These are phyloP conservation scores for Pecten maximus DNA, from an alignment of 2,888 invertebrate genomes.

Conservation along the genomic window DNA sequence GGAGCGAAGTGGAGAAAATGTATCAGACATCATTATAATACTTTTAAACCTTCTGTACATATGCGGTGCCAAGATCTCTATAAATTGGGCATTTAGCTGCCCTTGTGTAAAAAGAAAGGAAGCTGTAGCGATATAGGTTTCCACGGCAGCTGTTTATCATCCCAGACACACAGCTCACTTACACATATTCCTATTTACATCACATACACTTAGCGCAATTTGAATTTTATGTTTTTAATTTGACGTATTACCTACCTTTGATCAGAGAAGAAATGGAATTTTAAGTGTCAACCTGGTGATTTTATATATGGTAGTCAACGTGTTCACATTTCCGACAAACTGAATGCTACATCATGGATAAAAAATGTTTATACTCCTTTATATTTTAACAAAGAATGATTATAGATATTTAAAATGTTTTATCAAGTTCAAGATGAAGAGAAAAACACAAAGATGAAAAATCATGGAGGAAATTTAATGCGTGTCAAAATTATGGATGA, in stretches of 20 bases:
- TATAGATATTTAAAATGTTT: not conserved
- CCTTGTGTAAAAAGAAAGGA: not conserved
- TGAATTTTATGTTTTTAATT: conserved; percentile 35
- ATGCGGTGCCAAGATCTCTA: conserved; percentile 9
- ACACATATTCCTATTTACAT: conserved; percentile 9
- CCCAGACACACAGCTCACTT: not conserved
- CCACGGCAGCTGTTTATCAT: conserved; percentile 25
- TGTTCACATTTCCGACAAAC: not conserved
- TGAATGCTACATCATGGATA: conserved; percentile 2
- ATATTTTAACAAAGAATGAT: not conserved
- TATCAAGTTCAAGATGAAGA: not conserved
- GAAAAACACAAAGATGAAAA: not conserved
- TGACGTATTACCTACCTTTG: not conserved
- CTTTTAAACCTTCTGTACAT: conserved; percentile 11
- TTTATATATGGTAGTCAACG: not conserved
- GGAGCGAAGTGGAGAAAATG: not conserved
- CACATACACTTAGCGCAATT: conserved; percentile 4
- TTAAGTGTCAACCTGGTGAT: conserved; percentile 3
- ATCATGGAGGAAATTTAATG: not conserved
- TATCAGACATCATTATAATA: not conserved
- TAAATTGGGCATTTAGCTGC: conserved; percentile 30
- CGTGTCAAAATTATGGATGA: not conserved
- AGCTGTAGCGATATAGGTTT: conserved; percentile 2
- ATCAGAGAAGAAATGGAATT: conserved; percentile 30
- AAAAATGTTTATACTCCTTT: not conserved